Percentiles rank a stretch among this genome's conserved stretches.
Evolutionary conservation across 2,888 invertebrate genomes (phyloP).

Genomic region (Dyspetes luteomarginatus): DNA sequence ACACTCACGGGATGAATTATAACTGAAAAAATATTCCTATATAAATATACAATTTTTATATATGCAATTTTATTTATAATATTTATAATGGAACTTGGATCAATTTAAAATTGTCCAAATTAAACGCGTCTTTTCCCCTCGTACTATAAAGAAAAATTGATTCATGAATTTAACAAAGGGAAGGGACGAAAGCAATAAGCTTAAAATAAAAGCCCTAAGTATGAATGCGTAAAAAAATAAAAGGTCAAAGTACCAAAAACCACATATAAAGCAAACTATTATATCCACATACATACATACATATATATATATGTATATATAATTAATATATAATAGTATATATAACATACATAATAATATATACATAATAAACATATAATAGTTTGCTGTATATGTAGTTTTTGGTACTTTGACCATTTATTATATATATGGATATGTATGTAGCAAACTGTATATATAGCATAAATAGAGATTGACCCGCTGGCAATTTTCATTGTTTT

Average conservation of each 20-base stretch:
- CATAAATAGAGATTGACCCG: not conserved
- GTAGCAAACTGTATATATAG: not conserved
- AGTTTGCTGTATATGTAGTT: not conserved
- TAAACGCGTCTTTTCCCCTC: too few relatives aligned
- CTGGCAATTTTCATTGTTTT: constrained; percentile 42
- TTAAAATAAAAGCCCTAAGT: too few relatives aligned
- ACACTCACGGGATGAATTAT: not conserved
- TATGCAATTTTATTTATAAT: too few relatives aligned
- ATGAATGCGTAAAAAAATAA: too few relatives aligned
- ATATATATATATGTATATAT: not conserved
- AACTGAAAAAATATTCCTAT: not conserved
- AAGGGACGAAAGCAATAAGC: too few relatives aligned
- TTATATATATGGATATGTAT: not conserved
- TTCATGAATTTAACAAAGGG: too few relatives aligned
- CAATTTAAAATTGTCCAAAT: too few relatives aligned
- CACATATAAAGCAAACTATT: too few relatives aligned
- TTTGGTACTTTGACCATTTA: too few relatives aligned
- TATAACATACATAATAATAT: not conserved
- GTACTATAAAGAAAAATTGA: too few relatives aligned
- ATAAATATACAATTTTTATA: not conserved
- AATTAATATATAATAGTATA: not conserved
- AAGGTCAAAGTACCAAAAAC: too few relatives aligned
- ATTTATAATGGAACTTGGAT: too few relatives aligned
- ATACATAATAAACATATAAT: not conserved
- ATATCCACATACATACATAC: not conserved